Evolutionary conservation across 2,888 invertebrate species (phyloP).

Genomic region (Thymelicus lineola): DNA sequence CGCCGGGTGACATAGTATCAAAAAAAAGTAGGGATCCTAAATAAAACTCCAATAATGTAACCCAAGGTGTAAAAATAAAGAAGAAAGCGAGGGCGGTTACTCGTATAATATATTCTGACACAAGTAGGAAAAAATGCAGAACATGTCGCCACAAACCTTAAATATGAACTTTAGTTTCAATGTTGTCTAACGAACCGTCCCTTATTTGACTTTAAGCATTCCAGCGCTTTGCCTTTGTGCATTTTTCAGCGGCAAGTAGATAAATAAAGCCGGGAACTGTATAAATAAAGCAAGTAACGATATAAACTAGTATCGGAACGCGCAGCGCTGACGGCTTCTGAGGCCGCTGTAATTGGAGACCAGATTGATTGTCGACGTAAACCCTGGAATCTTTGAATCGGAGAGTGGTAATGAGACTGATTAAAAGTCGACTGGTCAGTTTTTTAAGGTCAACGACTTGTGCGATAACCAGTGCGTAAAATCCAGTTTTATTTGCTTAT

Average conservation of each 20-base stretch:
- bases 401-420: slow-evolving; percentile 54
- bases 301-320: slow-evolving; percentile 37
- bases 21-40: too few relatives aligned
- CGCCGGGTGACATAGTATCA: too few relatives aligned
- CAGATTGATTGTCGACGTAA: slow-evolving; percentile 34
- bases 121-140: not conserved
- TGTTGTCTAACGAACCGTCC: not conserved
- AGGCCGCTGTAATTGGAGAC: slow-evolving; percentile 35
- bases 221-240: slow-evolving; percentile 11
- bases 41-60: too few relatives aligned
- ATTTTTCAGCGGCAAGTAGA: slow-evolving; percentile 16
- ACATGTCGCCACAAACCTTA: not conserved
- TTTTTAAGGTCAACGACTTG: slow-evolving; percentile 14
- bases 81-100: too few relatives aligned
- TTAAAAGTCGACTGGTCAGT: slow-evolving; percentile 40
- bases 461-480: not conserved
- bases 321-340: slow-evolving; percentile 23
- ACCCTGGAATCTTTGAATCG: slow-evolving; percentile 50
- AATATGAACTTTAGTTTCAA: not conserved
- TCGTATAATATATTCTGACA: too few relatives aligned
- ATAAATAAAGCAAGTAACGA: slow-evolving; percentile 23
- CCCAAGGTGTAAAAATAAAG: too few relatives aligned
- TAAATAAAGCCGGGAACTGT: slow-evolving; percentile 17
- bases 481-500: not conserved
- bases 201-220: slow-evolving; percentile 8